Base-by-base conservation (phyloP, 2,113 vertebrate genomes). In the Pterocles orientalis region DNA sequence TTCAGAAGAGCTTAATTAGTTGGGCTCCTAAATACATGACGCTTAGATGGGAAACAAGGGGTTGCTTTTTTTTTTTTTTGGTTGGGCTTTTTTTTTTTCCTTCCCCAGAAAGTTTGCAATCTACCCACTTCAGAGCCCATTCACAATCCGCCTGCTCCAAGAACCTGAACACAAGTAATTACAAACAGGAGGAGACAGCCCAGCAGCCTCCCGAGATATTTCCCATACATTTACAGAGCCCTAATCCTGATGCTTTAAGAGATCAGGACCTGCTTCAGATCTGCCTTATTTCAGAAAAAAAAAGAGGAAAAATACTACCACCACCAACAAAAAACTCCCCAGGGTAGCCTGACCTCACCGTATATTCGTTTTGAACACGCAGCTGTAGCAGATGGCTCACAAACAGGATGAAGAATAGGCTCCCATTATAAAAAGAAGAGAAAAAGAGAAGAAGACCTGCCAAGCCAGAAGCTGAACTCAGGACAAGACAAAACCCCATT, bases 41-140 rank as follows among this genome's bases (percentile, higher is more conserved):
- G 47, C 51, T n/a, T 7, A 36, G 62, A 60, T 0, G 20, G 68
- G 69, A 80, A 91, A 77, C 25, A 7, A 79, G 43, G 8, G 51
- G 25, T 25, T 15, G 18, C 13, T 9, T 31, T 48, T 36, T 54
- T 31, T n/a, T 20, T 19, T 64, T 18, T 10, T 21, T 14, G 3
- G 11, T 45, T 20, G 26, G 31, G 15, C 0, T 48, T 60, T 72
- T 71, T 3, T 47, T 58, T 33, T 21, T 47, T 28, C 14, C 4
- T 7, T 3, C 3, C 39, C 1, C 3, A 0, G 17, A 33, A 71
- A 68, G 3, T 86, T 83, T 77, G 45, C 2, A 0, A 15, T 33
- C 9, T 60, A 17, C 56, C 29, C 50, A 12, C 10, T 76, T 64
- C 41, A 20, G 53, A 84, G 66, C 43, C 65, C 71, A 6, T 36